phyloP scores from a whole-genome alignment of 2,113 vertebrate genomes.

The Hemiscyllium ocellatum region DNA sequence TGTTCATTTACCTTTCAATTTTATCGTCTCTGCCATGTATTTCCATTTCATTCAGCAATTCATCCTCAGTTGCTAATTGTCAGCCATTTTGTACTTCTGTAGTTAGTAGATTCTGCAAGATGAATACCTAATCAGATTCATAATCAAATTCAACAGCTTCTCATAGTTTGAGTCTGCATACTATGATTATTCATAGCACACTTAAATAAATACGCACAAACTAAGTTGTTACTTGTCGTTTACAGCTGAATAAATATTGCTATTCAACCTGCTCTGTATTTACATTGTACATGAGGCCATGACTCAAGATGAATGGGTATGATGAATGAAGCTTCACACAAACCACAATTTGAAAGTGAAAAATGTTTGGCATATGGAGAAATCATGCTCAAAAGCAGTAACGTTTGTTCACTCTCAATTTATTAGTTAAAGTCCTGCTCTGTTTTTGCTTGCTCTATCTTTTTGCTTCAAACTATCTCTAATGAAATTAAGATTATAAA shows the following conservation, averaged over 20 bases:
- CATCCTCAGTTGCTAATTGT: neutral
- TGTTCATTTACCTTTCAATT: slow-evolving; percentile 27
- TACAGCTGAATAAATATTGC: slow-evolving; percentile 15
- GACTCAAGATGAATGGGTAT: neutral
- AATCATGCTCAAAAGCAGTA: neutral
- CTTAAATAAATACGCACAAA: slow-evolving; percentile 9
- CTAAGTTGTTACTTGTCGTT: neutral
- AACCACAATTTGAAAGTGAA: neutral
- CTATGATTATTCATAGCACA: neutral
- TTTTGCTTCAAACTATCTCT: neutral
- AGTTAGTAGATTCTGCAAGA: slow-evolving; percentile 3
- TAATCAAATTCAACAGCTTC: slow-evolving; percentile 1
- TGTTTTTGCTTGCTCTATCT: neutral
- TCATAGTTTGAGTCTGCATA: neutral
- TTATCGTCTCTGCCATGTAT: neutral
- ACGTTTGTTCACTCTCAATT: neutral
- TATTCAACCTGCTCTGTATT: neutral
- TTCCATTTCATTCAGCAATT: slow-evolving; percentile 21
- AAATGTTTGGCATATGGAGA: neutral
- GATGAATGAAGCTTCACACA: neutral
- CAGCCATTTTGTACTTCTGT: slow-evolving; percentile 36
- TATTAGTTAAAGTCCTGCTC: neutral
- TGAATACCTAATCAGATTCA: neutral
- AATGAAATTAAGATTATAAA: neutral
- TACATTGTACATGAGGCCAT: neutral